These are phyloP conservation scores for Ranitomeya imitator DNA, from an alignment of 2,113 vertebrate genomes.

Conservation along the genomic window DNA sequence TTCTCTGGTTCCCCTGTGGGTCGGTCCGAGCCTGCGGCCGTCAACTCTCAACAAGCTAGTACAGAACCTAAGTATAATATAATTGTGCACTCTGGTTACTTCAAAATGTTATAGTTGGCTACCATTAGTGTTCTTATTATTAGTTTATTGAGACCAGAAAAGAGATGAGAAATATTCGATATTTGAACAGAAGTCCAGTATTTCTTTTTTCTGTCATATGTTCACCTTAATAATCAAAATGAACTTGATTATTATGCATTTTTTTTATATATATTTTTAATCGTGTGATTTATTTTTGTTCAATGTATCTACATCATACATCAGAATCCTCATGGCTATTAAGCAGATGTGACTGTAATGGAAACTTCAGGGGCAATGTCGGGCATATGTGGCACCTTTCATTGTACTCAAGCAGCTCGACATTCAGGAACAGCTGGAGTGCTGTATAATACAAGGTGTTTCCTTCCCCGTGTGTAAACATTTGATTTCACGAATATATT, in stretches of 20 bases:
- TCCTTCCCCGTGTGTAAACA: background rate
- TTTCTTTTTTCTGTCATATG: background rate
- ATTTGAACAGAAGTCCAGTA: background rate
- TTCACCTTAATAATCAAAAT: no score
- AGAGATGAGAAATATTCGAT: background rate
- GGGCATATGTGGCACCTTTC: no score
- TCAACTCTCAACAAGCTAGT: background rate
- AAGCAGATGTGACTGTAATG: no score
- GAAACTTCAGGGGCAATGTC: no score
- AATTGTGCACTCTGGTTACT: background rate
- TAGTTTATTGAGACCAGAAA: background rate
- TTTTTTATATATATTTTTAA: no score
- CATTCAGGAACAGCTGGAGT: no score
- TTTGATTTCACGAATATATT: background rate
- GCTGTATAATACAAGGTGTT: background rate
- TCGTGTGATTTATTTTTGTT: no score
- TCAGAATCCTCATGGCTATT: no score
- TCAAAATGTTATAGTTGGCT: background rate
- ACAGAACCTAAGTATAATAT: background rate
- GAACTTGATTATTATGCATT: no score
- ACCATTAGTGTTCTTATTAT: background rate
- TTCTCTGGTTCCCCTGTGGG: no score
- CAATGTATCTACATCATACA: no score
- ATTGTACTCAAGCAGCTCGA: no score
- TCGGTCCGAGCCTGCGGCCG: background rate